Evolutionary conservation across 2,888 invertebrate species (phyloP), one percentile per base, ranked within the genome.

Genomic region (Meteorus cinctellus): DNA sequence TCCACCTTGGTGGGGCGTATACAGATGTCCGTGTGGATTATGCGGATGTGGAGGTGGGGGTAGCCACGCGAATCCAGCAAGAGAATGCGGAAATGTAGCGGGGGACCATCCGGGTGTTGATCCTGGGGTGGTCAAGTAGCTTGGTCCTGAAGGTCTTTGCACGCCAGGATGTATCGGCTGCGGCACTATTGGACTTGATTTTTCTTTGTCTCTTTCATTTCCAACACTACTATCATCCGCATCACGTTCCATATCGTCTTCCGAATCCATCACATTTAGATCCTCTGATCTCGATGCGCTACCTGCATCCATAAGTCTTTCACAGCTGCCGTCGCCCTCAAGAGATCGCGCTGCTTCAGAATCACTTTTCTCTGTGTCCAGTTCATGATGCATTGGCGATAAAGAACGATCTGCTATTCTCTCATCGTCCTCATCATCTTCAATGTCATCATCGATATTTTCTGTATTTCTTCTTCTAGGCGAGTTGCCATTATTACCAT

Each of bases 21-120:
- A 89, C 59, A 89, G 87, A 79, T 89, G 88, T 78, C 88, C 86
- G 77, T 89, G 92, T 2, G 91, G 92, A 83, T 92, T 92, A 31
- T 92, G 92, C 16, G 92, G 91, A 77, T 88, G 92, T 24, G 92
- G 92, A 68, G 92, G 92, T 16, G 92, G 92, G 72, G 92, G 91
- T 90, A 94, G 91, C 92, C 93, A 93, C 24, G 93, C 92, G 81
- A 94, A 93, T 76, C 94, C 93, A 27, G 94, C 92, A 81, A 94
- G 83, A 63, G 88, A 86, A 85, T 89, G 89, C 78, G 89, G 88
- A 82, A 89, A 89, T 81, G 88, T 90, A 77, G 89, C 86, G 72
- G 90, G 88, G 78, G 85, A 88, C 85, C 90, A 89, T 41, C 89
- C 88, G 74, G 88, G 87, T 75, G 82, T 78, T 78, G 85, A 88